phyloP scores from a whole-genome alignment of 2,888 invertebrate species.

The Pecten maximus region DNA sequence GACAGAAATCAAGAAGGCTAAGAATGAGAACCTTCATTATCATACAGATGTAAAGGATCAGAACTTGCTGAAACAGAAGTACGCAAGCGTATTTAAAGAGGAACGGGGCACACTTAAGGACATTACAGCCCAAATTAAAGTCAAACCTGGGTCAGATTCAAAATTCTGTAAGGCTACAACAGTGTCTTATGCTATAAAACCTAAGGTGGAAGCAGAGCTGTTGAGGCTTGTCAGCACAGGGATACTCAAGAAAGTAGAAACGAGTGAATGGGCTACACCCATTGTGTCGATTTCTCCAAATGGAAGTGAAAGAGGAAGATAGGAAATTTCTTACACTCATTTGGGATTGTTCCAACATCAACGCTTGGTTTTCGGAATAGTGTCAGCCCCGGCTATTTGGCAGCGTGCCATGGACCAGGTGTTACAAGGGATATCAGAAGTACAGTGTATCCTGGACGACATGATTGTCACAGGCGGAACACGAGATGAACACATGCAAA shows the following conservation, averaged over 20 bases:
- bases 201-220: conserved; percentile 49
- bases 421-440: conserved; percentile 39
- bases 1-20: neutral
- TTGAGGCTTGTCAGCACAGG: conserved; percentile 39
- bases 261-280: conserved; percentile 57
- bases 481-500: conserved; percentile 47
- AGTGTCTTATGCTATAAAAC: conserved; percentile 50
- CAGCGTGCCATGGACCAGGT: conserved; percentile 62
- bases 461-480: conserved; percentile 45
- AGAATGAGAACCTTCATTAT: no score
- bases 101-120: conserved; percentile 38
- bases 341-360: conserved; percentile 41
- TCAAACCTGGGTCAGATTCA: conserved; percentile 40
- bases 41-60: neutral
- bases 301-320: conserved; percentile 51
- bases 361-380: conserved; percentile 38
- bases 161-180: conserved; percentile 58
- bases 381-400: conserved; percentile 45
- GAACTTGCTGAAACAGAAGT: neutral
- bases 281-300: conserved; percentile 54
- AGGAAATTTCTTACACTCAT: conserved; percentile 36
- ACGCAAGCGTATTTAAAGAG: neutral
- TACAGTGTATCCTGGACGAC: conserved; percentile 42
- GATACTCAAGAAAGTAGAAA: conserved; percentile 41
- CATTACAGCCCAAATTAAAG: conserved; percentile 20